Evolutionary conservation across 1,140 invertebrate species (phyloP).

Genomic region (Lepidurus apus): DNA sequence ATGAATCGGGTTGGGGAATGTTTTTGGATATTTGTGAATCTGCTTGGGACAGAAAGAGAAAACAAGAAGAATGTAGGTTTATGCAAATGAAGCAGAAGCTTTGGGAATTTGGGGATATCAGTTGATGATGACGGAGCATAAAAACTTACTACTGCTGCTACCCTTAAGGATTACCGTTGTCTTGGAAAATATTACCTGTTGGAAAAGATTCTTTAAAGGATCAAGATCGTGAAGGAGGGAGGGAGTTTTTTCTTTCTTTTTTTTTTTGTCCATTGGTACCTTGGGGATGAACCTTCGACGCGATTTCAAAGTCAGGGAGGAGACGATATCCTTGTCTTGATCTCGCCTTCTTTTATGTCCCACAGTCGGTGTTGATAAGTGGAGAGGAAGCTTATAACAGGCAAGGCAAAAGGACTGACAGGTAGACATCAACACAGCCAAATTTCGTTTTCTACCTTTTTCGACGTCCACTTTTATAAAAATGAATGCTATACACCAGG

Average conservation of each 20-base stretch:
- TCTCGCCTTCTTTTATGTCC: conserved; percentile 21
- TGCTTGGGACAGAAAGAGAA: not conserved
- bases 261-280: not conserved
- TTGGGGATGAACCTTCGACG: not conserved
- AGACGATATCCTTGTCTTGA: conserved; percentile 11
- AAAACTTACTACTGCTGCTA: conserved; percentile 5
- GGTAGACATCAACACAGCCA: not conserved
- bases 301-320: conserved; percentile 21
- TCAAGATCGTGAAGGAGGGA: conserved; percentile 9
- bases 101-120: conserved; percentile 5
- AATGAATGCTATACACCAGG: conserved; percentile 13
- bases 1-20: not conserved
- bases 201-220: not conserved
- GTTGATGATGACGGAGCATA: conserved; percentile 3
- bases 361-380: conserved; percentile 21
- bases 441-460: conserved; percentile 1
- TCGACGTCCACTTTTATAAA: conserved; percentile 7
- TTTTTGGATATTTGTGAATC: not conserved
- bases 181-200: conserved; percentile 11
- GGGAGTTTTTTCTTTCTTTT: not conserved
- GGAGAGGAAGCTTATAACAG: conserved; percentile 10
- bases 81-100: conserved; percentile 22
- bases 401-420: not conserved
- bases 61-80: not conserved
- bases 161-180: not conserved